Percentiles rank a stretch among this genome's conserved stretches.
Conservation (phyloP, 2,797 vertebrate genomes). For the Acanthopagrus latus region DNA sequence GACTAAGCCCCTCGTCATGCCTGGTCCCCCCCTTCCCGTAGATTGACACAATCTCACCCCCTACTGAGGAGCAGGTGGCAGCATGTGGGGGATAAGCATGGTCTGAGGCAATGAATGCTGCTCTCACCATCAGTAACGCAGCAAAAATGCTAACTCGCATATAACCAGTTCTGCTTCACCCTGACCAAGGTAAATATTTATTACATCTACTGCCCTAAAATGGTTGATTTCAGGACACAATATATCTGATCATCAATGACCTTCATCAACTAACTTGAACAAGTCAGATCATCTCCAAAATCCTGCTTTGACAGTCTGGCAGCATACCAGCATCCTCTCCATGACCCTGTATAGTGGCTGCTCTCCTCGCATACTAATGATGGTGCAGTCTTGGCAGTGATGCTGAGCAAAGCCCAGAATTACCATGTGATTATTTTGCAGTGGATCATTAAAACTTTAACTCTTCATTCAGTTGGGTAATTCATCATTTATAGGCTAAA, state of each 20-base stretch:
- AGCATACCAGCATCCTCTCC: slow-evolving; percentile 15
- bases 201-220: slow-evolving; percentile 1
- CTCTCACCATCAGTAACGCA: slow-evolving; percentile 28
- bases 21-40: slow-evolving; percentile 3
- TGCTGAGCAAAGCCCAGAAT: slow-evolving; percentile 35
- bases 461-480: no score
- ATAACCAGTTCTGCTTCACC: slow-evolving; percentile 7
- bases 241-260: slow-evolving; percentile 17
- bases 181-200: slow-evolving; percentile 3
- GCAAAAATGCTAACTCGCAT: slow-evolving; percentile 19
- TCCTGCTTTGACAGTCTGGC: slow-evolving; percentile 33
- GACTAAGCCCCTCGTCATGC: slow-evolving; percentile 21
- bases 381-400: slow-evolving; percentile 14
- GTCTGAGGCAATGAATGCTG: slow-evolving; percentile 12
- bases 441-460: neutral
- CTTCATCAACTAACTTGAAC: slow-evolving; percentile 6
- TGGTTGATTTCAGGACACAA: slow-evolving; percentile 20
- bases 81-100: slow-evolving; percentile 23
- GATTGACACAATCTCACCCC: slow-evolving; percentile 8
- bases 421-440: slow-evolving; percentile 37
- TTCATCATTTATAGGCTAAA: no score
- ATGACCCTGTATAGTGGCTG: slow-evolving; percentile 29
- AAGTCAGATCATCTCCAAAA: slow-evolving; percentile 7
- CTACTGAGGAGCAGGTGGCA: slow-evolving; percentile 50
- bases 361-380: slow-evolving; percentile 48